Base-by-base conservation (phyloP, 2,888 invertebrate genomes). In the Ceratothoa steindachneri region DNA sequence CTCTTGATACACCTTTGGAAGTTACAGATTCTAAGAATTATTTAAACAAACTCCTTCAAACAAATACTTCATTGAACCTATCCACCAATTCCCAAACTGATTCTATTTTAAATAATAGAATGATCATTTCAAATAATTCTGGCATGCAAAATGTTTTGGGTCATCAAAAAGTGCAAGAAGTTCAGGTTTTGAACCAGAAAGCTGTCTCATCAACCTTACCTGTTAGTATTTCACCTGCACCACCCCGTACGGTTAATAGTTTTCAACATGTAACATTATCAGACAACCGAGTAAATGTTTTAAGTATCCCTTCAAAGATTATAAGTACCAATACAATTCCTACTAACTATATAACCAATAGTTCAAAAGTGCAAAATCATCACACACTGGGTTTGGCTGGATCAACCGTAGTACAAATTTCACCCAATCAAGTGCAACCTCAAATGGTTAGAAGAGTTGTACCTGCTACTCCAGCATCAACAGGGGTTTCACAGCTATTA, bases 391-490 rank as follows among this genome's bases (percentile, higher is more conserved):
- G 28, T 4, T 3, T 60, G 12, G 27, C 19, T 60, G 60, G 60
- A n/a, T 22, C 22, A 60, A 60, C 22, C 24, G n/a, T 60, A 7
- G 60, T 60, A 60, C 60, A 4, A 7, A 2, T 7, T 60, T 60
- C 60, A 60, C 60, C 2, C 27, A 1, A 60, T 2, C 60, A 60
- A 60, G 29, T 73, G n/a, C 71, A 69, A 19, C 76, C 28, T 12
- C 55, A 68, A 31, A 22, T 69, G 5, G 64, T 30, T 22, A 73
- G 67, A 22, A 66, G 73, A 30, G 68, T 73, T 24, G 68, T 73
- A 22, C 70, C 76, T 12, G 51, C 71, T 5, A 51, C 19, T 7
- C 52, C 72, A 28, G 30, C 76, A 12, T 67, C 71, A 28, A 22
- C 24, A 7, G 7, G 7, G 9, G 28, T 30, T 9, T 28, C 66